Conservation (phyloP, 2,797 vertebrate species). For the Eupleurogrammus muticus region DNA sequence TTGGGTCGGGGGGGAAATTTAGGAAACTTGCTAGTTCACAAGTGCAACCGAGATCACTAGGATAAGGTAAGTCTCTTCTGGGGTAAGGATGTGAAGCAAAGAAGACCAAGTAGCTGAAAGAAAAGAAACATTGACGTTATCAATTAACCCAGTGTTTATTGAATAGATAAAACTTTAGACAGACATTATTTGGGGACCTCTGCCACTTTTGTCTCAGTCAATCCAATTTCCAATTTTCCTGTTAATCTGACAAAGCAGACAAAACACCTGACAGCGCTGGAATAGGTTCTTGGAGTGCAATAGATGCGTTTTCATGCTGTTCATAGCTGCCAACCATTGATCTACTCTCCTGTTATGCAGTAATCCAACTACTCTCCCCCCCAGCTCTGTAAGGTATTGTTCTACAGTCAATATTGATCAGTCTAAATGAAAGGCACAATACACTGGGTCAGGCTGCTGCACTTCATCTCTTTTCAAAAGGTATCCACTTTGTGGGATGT, state of each 20-base stretch:
- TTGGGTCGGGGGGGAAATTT: background rate
- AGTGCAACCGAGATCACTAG: background rate
- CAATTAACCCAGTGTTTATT: background rate
- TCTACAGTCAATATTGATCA: conserved; percentile 69
- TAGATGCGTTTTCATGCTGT: background rate
- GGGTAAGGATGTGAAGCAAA: background rate
- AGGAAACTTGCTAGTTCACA: conserved; percentile 7
- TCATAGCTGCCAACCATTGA: conserved; percentile 51
- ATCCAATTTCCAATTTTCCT: conserved; percentile 27
- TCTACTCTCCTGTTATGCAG: conserved; percentile 51
- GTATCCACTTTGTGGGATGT: conserved; percentile 38
- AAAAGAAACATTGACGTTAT: background rate
- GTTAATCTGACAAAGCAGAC: conserved; percentile 2
- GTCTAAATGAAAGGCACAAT: conserved; percentile 59
- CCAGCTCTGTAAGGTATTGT: conserved; percentile 37
- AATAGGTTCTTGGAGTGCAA: conserved; percentile 19
- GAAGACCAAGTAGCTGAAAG: background rate
- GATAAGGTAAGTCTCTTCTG: conserved; percentile 2
- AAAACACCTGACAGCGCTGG: conserved; percentile 4
- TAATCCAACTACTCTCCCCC: conserved; percentile 43
- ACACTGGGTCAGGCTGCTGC: conserved; percentile 17
- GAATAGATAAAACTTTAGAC: conserved; percentile 27
- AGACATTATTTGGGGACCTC: conserved; percentile 11
- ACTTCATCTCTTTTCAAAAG: conserved; percentile 54
- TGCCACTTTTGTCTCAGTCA: background rate